A percentile compares a stretch with the other conserved stretches of the same genome.
phyloP scores from a whole-genome alignment of 2,113 vertebrate genomes.

The Holacanthus passer region DNA sequence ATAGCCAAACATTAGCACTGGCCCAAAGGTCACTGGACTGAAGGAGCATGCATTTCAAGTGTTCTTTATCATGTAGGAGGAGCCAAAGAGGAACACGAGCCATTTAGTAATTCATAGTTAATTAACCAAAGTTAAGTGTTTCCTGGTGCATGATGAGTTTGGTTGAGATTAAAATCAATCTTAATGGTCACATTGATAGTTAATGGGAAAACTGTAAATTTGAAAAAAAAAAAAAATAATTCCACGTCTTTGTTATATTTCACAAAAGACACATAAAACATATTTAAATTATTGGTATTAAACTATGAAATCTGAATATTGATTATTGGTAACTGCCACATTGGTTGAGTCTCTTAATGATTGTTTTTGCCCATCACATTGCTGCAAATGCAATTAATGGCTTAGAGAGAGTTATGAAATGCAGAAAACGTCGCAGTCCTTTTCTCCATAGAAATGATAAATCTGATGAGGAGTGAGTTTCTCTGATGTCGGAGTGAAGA shows the following conservation, averaged over 20 bases:
- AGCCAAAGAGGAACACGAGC: accelerated
- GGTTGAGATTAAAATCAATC: neutral
- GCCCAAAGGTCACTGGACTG: constrained; percentile 34
- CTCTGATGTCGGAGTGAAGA: neutral
- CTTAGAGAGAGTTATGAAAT: neutral
- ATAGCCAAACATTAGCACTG: neutral
- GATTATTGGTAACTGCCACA: too few species aligned
- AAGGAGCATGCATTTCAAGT: neutral
- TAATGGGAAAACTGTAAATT: neutral
- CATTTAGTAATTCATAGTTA: neutral
- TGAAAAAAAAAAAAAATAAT: neutral
- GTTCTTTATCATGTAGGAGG: neutral
- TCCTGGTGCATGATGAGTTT: neutral
- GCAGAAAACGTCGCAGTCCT: neutral
- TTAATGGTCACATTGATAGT: neutral
- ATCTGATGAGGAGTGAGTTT: neutral
- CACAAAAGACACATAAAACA: neutral
- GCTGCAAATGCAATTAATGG: neutral
- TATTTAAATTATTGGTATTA: neutral
- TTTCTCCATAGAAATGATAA: neutral
- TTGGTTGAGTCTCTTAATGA: too few species aligned
- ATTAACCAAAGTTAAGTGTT: neutral
- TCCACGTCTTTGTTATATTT: neutral
- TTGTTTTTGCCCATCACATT: neutral
- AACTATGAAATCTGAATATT: neutral